Percentiles rank a stretch among this genome's conserved stretches.
phyloP scores from a whole-genome alignment of 92 coral and sea anemone genomes.

The Phenganax stokvisi region DNA sequence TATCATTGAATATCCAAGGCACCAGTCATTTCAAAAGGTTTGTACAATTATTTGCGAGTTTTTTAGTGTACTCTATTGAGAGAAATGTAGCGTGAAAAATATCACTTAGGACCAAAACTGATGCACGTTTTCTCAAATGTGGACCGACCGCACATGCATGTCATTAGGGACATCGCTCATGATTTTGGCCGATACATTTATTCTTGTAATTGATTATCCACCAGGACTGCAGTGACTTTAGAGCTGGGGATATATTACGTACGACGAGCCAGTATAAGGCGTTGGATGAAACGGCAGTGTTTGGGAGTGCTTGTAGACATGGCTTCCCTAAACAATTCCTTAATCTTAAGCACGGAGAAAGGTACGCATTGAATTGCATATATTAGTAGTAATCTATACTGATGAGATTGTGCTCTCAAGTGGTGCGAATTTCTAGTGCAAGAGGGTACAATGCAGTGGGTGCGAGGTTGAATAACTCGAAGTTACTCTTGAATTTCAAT shows the following conservation, averaged over 20 bases:
- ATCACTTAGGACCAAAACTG: background rate
- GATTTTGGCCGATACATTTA: background rate
- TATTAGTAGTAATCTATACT: background rate
- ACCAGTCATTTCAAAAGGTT: background rate
- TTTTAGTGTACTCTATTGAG: background rate
- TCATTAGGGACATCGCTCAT: no score
- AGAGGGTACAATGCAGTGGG: no score
- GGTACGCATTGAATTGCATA: background rate
- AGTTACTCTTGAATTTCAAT: no score
- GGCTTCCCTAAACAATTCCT: slow-evolving; percentile 8
- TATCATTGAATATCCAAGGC: background rate
- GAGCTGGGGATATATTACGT: slow-evolving; percentile 14
- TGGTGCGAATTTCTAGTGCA: no score
- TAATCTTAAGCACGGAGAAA: slow-evolving; percentile 20
- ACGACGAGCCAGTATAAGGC: slow-evolving; percentile 1
- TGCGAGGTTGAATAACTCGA: no score
- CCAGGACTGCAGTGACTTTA: slow-evolving; percentile 13
- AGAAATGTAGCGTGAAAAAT: no score
- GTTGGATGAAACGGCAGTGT: slow-evolving; percentile 15
- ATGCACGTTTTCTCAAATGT: background rate
- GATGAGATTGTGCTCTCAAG: no score
- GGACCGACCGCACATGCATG: no score
- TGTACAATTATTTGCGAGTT: background rate
- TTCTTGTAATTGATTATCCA: background rate
- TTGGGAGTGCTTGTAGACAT: slow-evolving; percentile 15